Base-by-base conservation (phyloP, 2,113 vertebrate genomes). In the Clupea harengus region DNA sequence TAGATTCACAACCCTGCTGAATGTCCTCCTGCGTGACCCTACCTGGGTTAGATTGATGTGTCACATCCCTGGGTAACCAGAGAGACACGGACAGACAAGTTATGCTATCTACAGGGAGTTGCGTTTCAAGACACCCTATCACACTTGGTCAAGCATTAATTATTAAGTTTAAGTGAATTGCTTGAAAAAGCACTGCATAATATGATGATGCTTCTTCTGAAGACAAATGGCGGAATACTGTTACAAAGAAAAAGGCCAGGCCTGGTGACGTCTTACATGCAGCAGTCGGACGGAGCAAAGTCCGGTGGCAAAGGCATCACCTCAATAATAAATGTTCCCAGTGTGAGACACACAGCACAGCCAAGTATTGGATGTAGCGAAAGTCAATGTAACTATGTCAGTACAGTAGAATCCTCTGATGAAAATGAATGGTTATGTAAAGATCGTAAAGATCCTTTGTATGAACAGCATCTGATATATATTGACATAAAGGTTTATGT, bases 141-240 rank as follows among this genome's bases (percentile, higher is more conserved):
- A 67, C 78, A 32, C 90, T 87, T 47, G 17, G 28, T 88, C 88
- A 60, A 45, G 52, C 86, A 94, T 95, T 86, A 93, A 94, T 96
- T 94, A 95, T 89, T 96, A 93, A 96, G 82, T 54, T 87, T 89
- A 85, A 82, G 85, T 52, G 81, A 83, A 89, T 89, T 85, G 32
- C 91, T 88, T 85, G 72, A 83, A 81, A 88, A 86, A 54, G 87
- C 89, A 89, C 39, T 89, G 87, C 85, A 49, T 6, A 85, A 75
- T 85, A 87, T 90, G 88, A 88, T 89, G 87, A 64, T 81, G 81
- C 89, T 89, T 90, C 91, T 82, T 81, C 0, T 32, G 8, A 0
- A 22, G 39, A 90, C 82, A 90, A 88, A 9, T 82, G 44, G 85
- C 88, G 85, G 92, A 90, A 91, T 89, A 91, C 81, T 84, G 84